Base-by-base conservation (phyloP, 2,113 vertebrate species). In the Tretioscincus oriximinensis region DNA sequence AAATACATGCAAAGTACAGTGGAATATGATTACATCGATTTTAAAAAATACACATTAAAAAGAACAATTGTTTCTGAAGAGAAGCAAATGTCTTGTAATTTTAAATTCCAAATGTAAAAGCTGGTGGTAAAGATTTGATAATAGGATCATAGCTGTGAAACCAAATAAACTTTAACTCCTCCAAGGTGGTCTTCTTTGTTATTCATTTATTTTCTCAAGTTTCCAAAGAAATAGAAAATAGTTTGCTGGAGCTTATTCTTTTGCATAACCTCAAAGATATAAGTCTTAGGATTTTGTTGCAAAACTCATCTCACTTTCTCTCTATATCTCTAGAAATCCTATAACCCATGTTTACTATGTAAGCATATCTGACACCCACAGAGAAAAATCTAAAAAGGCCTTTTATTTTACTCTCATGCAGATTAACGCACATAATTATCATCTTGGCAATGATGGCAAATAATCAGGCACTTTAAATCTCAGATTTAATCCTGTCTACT, bases 401-500 rank as follows among this genome's bases (percentile, higher is more conserved):
- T 0, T n/a, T 7, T 24, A 7, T 7, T 0, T 10, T 26, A 16
- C 11, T 79, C 69, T 87, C 14, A 18, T 41, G 21, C 18, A 54
- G 73, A 76, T 81, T 61, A 87, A 71, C 73, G 76, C 24, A 4
- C 0, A 58, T 76, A 73, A 82, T 82, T 76, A 88, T 45, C 83
- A 77, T 26, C 41, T 84, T 69, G 72, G 80, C 80, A 77, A 89
- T 78, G 51, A 80, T 28, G 85, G 61, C 79, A 31, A 45, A 78
- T 85, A 80, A 84, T 49, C 79, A 89, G 28, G 63, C 85, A 80
- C 68, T 87, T 65, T 80, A 88, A 87, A 84, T 60, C 81, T 73
- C 35, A 73, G 21, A n/a, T 73, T 79, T 87, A 88, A 88, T 68
- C 22, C 22, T 78, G 77, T 77, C 81, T 88, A 85, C 12, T 76